Percentiles rank a stretch among this genome's conserved stretches.
Conservation (phyloP, 2,888 invertebrate species). For the Mimas tiliae region DNA sequence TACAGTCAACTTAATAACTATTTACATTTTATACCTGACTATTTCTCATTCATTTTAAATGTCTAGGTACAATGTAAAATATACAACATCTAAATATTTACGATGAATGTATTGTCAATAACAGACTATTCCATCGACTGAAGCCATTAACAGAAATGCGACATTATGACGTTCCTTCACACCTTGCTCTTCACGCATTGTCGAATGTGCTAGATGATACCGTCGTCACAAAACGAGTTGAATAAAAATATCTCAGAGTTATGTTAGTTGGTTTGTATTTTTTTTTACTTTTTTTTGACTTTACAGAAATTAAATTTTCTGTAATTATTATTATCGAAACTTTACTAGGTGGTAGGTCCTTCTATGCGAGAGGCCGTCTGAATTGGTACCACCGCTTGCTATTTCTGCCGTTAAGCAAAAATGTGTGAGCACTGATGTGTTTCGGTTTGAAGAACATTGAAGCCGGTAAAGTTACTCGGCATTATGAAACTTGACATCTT, state of each 20-base stretch:
- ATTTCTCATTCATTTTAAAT: no score
- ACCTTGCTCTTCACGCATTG: neutral
- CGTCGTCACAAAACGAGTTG: neutral
- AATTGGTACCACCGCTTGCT: no score
- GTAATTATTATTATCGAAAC: neutral
- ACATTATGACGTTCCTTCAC: slow-evolving; percentile 2
- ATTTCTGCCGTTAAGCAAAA: no score
- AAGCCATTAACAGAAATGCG: neutral
- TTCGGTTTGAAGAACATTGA: no score
- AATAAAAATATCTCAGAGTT: neutral
- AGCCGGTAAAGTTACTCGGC: no score
- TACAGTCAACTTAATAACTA: no score
- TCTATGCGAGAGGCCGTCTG: no score
- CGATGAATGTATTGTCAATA: neutral
- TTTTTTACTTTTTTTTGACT: neutral
- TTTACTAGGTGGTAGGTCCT: no score
- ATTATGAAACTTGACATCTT: no score
- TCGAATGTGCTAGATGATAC: neutral
- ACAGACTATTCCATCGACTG: neutral
- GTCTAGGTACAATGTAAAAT: no score
- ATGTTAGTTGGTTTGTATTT: neutral
- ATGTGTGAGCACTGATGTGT: no score
- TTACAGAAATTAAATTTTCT: neutral
- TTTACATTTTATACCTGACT: no score
- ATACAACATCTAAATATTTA: neutral